Conservation (phyloP, 2,797 vertebrate species). For the Gymnoscopelus braueri region DNA sequence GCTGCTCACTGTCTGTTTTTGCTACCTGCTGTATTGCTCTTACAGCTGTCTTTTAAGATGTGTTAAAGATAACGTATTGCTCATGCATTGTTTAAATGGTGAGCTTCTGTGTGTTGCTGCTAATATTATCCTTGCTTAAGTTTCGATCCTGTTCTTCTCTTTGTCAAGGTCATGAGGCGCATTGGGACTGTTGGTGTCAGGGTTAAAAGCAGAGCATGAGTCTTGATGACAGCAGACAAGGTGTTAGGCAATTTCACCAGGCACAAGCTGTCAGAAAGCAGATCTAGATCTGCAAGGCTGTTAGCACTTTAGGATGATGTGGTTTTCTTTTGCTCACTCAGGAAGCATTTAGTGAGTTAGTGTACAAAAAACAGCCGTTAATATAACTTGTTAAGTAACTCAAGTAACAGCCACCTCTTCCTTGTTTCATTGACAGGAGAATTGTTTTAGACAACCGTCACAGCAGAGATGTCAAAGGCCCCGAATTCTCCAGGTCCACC, state of each 20-base stretch:
- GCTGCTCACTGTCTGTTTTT: slow-evolving; percentile 21
- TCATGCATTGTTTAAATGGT: slow-evolving; percentile 1
- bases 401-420: not conserved
- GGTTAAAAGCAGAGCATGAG: slow-evolving; percentile 2
- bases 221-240: slow-evolving; percentile 14
- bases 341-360: not conserved
- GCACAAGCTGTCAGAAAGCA: slow-evolving; percentile 33
- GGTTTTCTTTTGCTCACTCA: too few relatives aligned
- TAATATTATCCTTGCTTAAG: slow-evolving; percentile 9
- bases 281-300: slow-evolving; percentile 5
- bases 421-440: slow-evolving; percentile 23
- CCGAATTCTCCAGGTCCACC: slow-evolving; percentile 92
- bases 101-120: slow-evolving; percentile 4
- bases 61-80: not conserved
- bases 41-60: slow-evolving; percentile 30
- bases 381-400: not conserved
- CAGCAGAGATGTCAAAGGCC: slow-evolving; percentile 91
- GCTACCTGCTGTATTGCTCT: slow-evolving; percentile 18
- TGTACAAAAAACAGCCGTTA: not conserved
- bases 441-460: slow-evolving; percentile 25
- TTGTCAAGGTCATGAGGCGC: slow-evolving; percentile 33
- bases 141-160: slow-evolving; percentile 30
- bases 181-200: slow-evolving; percentile 2
- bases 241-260: slow-evolving; percentile 12
- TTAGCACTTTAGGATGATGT: not conserved